Evolutionary conservation across 2,797 vertebrate genomes (phyloP).

Genomic region (Erpetoichthys calabaricus): DNA sequence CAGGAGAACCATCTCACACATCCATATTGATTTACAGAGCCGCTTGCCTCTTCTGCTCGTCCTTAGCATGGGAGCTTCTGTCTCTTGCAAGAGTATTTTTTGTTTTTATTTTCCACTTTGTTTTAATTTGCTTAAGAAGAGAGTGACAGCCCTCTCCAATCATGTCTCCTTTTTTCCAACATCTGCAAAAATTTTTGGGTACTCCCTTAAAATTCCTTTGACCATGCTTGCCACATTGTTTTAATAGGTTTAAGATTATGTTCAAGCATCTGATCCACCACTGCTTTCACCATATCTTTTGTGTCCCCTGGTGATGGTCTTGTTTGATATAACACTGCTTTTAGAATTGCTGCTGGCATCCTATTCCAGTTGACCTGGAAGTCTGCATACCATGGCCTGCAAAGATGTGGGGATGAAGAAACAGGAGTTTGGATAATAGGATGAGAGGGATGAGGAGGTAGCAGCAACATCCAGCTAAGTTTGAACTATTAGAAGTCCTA

Average conservation of each 20-base stretch:
- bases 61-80: too few relatives aligned
- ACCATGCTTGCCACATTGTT: conserved; percentile 4
- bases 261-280: conserved; percentile 9
- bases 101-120: conserved; percentile 11
- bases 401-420: too few relatives aligned
- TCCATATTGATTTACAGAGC: too few relatives aligned
- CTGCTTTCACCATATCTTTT: conserved; percentile 11
- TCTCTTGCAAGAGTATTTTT: too few relatives aligned
- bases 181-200: conserved; percentile 13
- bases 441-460: too few relatives aligned
- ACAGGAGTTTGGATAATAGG: not conserved
- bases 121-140: conserved; percentile 11
- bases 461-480: too few relatives aligned
- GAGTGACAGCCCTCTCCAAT: conserved; percentile 8
- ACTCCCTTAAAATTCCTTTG: conserved; percentile 7
- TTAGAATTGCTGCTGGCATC: conserved; percentile 12
- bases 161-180: conserved; percentile 6
- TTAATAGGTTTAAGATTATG: conserved; percentile 5
- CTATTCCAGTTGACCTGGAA: conserved; percentile 14
- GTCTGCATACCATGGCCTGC: not conserved
- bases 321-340: conserved; percentile 10
- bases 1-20: too few relatives aligned
- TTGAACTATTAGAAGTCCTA: too few relatives aligned
- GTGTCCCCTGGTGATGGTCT: conserved; percentile 9
- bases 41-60: too few relatives aligned